Percentiles rank a stretch among this genome's conserved stretches.
Evolutionary conservation across 2,888 invertebrate genomes (phyloP).

Genomic region (Scaptomyza cyrtandrae): DNA sequence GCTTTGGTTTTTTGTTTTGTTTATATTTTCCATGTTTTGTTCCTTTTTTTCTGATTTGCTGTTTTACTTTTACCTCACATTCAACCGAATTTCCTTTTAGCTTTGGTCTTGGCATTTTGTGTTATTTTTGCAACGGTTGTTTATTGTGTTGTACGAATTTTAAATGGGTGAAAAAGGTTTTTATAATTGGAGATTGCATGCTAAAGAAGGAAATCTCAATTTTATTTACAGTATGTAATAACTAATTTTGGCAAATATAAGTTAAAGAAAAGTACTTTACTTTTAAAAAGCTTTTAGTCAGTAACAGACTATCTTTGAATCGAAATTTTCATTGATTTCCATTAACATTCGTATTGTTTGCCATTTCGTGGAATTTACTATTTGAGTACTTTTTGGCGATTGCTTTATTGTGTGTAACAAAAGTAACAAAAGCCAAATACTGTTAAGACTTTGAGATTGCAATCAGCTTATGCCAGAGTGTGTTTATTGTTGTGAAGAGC

Average conservation of each 20-base stretch:
- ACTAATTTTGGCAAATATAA: too few relatives aligned
- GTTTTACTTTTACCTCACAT: neutral
- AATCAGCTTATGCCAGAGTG: constrained; percentile 12
- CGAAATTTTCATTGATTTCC: constrained; percentile 25
- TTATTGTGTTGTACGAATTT: neutral
- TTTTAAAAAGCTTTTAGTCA: too few relatives aligned
- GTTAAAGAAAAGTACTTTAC: neutral
- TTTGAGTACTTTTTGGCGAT: neutral
- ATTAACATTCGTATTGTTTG: constrained; percentile 17
- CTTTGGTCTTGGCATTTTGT: constrained; percentile 15
- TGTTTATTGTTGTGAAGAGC: neutral
- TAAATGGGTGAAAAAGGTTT: neutral
- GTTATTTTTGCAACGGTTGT: constrained; percentile 2
- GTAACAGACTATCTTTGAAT: too few relatives aligned
- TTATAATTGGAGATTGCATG: neutral
- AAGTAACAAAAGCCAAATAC: constrained; percentile 2
- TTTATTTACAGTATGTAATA: neutral
- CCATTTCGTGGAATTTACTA: neutral
- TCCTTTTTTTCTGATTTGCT: neutral
- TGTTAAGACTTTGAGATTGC: constrained; percentile 32
- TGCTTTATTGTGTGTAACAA: neutral
- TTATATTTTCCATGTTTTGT: constrained; percentile 4
- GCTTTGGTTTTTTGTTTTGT: constrained; percentile 8
- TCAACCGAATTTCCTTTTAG: constrained; percentile 3
- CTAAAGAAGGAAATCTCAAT: neutral